phyloP scores from a whole-genome alignment of 2,797 vertebrate species.

The Heteromormyrus szaboi region DNA sequence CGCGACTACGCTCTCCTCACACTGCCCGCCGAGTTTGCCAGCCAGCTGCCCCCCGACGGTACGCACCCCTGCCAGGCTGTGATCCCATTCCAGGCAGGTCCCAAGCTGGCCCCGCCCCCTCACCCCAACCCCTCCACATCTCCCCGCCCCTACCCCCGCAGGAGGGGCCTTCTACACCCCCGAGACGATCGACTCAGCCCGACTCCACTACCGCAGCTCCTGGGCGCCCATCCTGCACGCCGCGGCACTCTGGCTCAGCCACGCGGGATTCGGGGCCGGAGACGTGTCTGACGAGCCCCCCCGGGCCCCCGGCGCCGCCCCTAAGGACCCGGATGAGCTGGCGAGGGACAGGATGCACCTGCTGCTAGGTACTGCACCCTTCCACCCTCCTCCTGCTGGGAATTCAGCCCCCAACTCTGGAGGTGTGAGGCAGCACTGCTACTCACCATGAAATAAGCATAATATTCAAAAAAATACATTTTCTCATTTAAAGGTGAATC shows the following conservation, averaged over 20 bases:
- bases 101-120: neutral
- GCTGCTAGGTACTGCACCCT: slow-evolving; percentile 74
- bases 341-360: slow-evolving; percentile 93
- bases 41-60: slow-evolving; percentile 95
- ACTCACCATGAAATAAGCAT: neutral
- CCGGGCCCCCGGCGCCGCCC: slow-evolving; percentile 43
- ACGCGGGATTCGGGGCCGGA: slow-evolving; percentile 73
- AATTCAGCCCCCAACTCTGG: neutral
- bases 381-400: neutral
- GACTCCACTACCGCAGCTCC: slow-evolving; percentile 89
- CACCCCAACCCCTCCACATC: neutral
- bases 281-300: slow-evolving; percentile 61
- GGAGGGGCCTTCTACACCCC: slow-evolving; percentile 98
- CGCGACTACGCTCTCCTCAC: slow-evolving; percentile 93
- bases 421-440: neutral
- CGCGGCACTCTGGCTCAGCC: slow-evolving; percentile 87
- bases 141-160: slow-evolving; percentile 37
- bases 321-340: slow-evolving; percentile 72
- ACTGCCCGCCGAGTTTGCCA: slow-evolving; percentile 91
- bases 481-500: neutral
- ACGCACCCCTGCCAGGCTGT: slow-evolving; percentile 15
- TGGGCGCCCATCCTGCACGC: slow-evolving; percentile 95
- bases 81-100: no score
- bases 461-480: neutral
- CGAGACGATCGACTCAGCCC: slow-evolving; percentile 94